These are phyloP conservation scores for Tragelaphus strepsiceros DNA, from an alignment of 2,113 vertebrate species.

Conservation along the genomic window DNA sequence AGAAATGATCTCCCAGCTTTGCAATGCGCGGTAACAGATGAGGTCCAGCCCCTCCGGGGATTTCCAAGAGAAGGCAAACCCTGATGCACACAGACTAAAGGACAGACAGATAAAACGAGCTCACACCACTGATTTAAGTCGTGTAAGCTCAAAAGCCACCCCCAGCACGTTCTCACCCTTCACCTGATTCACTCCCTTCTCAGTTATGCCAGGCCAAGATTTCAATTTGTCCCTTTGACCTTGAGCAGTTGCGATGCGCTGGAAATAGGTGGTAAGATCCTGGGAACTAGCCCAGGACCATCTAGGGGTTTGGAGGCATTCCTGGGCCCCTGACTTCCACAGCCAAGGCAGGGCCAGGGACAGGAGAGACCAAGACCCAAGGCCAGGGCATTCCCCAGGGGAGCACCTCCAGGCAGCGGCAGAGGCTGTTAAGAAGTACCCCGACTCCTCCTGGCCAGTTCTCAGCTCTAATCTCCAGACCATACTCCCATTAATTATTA, in stretches of 20 bases:
- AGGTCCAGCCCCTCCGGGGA: not conserved
- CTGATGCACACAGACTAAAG: not conserved
- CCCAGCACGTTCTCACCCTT: not conserved
- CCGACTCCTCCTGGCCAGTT: conserved; percentile 40
- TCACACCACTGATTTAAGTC: not conserved
- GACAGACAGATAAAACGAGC: not conserved
- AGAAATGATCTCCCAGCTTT: not conserved
- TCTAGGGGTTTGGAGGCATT: not conserved
- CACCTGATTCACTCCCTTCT: accelerated
- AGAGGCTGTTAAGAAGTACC: not conserved
- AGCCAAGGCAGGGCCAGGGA: not conserved
- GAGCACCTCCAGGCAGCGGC: not conserved
- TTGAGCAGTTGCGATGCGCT: conserved; percentile 41
- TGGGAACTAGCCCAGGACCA: not conserved
- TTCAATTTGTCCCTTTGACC: conserved; percentile 59
- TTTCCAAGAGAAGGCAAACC: not conserved
- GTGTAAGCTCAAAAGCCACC: not conserved
- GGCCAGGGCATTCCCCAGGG: not conserved
- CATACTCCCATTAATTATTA: conserved; percentile 73
- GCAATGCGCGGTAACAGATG: not conserved
- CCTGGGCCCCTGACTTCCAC: not conserved
- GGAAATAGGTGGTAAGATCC: not conserved
- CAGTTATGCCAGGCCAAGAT: not conserved
- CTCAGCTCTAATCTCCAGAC: conserved; percentile 52
- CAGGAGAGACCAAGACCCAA: not conserved